These are phyloP conservation scores for Eclectus roratus DNA, from an alignment of 2,113 vertebrate genomes.

Conservation along the genomic window DNA sequence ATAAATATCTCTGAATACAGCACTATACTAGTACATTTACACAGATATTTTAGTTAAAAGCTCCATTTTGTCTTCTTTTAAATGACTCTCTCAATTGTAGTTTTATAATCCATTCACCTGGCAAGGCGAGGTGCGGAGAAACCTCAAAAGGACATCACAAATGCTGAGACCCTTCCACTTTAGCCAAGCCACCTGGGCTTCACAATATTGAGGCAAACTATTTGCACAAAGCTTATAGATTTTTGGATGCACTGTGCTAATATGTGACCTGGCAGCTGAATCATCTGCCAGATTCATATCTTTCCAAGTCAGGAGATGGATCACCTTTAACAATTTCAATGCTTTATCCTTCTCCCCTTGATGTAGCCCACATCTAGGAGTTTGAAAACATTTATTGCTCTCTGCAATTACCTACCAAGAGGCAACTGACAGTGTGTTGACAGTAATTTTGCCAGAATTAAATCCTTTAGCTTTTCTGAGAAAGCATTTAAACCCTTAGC, in stretches of 20 bases:
- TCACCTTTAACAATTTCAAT: slow-evolving; percentile 30
- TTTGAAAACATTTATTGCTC: slow-evolving; percentile 61
- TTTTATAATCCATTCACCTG: background rate
- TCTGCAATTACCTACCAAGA: slow-evolving; percentile 69
- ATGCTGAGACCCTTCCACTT: background rate
- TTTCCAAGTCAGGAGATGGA: slow-evolving; percentile 15
- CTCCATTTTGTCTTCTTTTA: background rate
- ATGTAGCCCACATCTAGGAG: slow-evolving; percentile 37
- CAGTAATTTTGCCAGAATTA: slow-evolving; percentile 68
- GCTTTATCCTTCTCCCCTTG: slow-evolving; percentile 14
- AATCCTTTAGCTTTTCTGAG: slow-evolving; percentile 67
- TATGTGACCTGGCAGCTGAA: background rate
- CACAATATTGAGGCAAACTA: background rate
- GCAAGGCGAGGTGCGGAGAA: accelerated
- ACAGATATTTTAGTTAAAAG: background rate
- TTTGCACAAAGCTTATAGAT: background rate
- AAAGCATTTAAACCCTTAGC: slow-evolving; percentile 65
- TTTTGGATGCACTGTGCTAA: background rate
- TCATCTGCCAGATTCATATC: background rate
- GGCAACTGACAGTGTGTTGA: slow-evolving; percentile 69
- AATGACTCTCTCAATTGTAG: background rate
- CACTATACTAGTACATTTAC: background rate
- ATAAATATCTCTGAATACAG: background rate
- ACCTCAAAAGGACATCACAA: background rate
- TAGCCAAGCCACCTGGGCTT: background rate